A percentile compares a stretch with the other conserved stretches of the same genome.
phyloP scores from a whole-genome alignment of 2,888 invertebrate species.

The Drosophila affinis region DNA sequence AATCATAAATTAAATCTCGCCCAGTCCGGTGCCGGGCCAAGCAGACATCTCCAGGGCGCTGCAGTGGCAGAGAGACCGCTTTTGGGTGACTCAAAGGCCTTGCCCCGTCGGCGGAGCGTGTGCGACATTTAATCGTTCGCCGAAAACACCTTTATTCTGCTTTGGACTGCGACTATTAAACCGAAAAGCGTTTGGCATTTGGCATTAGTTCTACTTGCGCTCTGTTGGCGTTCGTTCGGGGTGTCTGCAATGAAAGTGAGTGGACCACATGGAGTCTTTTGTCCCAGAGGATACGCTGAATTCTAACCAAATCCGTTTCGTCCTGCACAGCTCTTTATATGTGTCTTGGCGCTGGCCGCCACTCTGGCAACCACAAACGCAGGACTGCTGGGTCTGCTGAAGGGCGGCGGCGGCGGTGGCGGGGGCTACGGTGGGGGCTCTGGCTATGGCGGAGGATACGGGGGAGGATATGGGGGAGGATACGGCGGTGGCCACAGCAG shows the following conservation, averaged over 20 bases:
- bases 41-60: conserved; percentile 11
- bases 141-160: conserved; percentile 37
- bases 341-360: conserved; percentile 64
- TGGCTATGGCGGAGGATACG: conserved; percentile 39
- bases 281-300: conserved; percentile 27
- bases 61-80: conserved; percentile 9
- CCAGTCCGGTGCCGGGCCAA: background rate
- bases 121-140: conserved; percentile 42
- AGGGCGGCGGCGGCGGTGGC: conserved; percentile 56
- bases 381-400: conserved; percentile 62
- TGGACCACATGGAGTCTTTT: conserved; percentile 15
- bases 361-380: conserved; percentile 62
- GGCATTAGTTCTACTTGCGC: conserved; percentile 66
- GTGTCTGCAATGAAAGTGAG: conserved; percentile 67
- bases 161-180: conserved; percentile 54
- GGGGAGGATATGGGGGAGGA: conserved; percentile 17
- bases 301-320: conserved; percentile 15
- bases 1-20: conserved; percentile 57
- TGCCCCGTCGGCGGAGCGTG: conserved; percentile 13
- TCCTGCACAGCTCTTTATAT: conserved; percentile 59
- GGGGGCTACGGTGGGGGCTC: conserved; percentile 23
- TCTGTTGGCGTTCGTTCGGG: conserved; percentile 55
- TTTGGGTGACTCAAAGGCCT: conserved; percentile 24
- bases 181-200: conserved; percentile 57
- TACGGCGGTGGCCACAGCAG: conserved; percentile 13